phyloP scores from a whole-genome alignment of 2,797 vertebrate species.

The Argyrosomus regius region DNA sequence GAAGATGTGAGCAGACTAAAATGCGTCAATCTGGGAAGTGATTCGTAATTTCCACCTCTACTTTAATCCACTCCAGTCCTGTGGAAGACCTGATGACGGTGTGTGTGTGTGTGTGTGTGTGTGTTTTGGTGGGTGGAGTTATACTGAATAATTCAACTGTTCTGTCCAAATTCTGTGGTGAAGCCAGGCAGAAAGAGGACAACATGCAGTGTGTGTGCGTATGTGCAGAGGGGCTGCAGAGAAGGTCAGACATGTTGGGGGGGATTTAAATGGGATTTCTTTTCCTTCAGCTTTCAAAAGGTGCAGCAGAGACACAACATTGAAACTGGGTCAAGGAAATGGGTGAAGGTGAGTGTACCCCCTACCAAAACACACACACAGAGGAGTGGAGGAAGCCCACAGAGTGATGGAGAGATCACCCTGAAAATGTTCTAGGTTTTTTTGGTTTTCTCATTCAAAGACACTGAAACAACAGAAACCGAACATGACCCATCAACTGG shows the following conservation, averaged over 20 bases:
- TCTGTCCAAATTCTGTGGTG: constrained; percentile 79
- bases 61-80: constrained; percentile 32
- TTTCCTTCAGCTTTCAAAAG: constrained; percentile 62
- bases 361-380: constrained; percentile 20
- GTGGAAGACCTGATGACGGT: constrained; percentile 14
- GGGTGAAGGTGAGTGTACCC: constrained; percentile 71
- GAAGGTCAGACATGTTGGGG: constrained; percentile 69
- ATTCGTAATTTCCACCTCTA: constrained; percentile 23
- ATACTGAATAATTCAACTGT: constrained; percentile 84
- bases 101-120: constrained; percentile 27
- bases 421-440: not conserved
- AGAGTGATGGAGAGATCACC: constrained; percentile 23
- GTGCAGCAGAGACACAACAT: constrained; percentile 53
- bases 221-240: constrained; percentile 40
- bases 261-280: constrained; percentile 68
- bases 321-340: constrained; percentile 79
- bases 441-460: not conserved
- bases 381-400: constrained; percentile 26
- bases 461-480: not conserved
- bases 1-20: constrained; percentile 6
- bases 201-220: constrained; percentile 57
- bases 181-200: constrained; percentile 80
- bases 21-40: constrained; percentile 4
- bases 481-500: not conserved
- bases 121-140: constrained; percentile 50